Conservation (phyloP, 2,797 vertebrate genomes). For the Hippopotamyrus pictus region DNA sequence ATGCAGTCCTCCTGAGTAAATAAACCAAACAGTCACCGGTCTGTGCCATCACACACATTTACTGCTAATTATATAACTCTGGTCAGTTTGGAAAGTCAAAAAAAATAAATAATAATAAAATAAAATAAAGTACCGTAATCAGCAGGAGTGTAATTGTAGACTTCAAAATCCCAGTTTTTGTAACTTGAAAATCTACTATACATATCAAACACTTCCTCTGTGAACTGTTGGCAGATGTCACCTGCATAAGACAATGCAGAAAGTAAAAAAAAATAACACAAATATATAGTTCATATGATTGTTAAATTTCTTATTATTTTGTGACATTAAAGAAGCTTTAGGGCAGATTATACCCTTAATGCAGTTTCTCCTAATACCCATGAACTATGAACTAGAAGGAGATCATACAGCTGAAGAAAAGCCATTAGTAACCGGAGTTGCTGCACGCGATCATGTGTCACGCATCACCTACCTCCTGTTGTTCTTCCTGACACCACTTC, state of each 20-base stretch:
- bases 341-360: neutral
- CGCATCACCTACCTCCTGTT: constrained; percentile 75
- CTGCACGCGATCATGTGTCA: neutral
- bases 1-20: constrained; percentile 76
- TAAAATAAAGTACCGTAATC: constrained; percentile 69
- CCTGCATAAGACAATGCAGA: constrained; percentile 59
- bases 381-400: neutral
- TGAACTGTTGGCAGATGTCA: constrained; percentile 96
- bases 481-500: constrained; percentile 88
- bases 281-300: neutral
- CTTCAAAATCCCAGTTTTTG: constrained; percentile 79
- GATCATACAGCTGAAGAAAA: neutral
- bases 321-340: neutral
- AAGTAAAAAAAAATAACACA: neutral
- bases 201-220: constrained; percentile 88
- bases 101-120: neutral
- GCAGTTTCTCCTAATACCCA: neutral
- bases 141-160: constrained; percentile 71
- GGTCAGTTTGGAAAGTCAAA: neutral
- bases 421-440: neutral
- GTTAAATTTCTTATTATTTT: neutral
- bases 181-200: constrained; percentile 77
- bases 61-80: neutral
- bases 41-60: neutral
- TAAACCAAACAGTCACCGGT: neutral